phyloP scores from a whole-genome alignment of 2,113 vertebrate species.

The Motacilla tschutschensis region DNA sequence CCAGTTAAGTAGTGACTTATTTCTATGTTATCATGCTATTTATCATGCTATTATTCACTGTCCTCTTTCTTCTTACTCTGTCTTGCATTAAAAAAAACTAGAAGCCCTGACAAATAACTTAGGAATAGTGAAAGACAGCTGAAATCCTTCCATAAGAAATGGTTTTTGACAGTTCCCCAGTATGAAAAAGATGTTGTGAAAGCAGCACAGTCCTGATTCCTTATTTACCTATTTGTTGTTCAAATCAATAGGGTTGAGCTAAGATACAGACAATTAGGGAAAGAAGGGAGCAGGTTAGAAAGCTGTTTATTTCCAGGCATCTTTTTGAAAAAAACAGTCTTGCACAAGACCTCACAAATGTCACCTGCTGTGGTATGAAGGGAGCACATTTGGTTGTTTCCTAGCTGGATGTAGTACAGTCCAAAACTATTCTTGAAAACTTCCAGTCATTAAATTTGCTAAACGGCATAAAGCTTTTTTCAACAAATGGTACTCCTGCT shows the following conservation, averaged over 20 bases:
- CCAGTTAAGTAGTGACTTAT: background rate
- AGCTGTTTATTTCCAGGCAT: background rate
- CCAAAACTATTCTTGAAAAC: constrained; percentile 8
- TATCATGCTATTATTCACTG: background rate
- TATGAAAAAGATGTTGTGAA: background rate
- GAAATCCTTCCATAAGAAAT: background rate
- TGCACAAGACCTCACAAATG: background rate
- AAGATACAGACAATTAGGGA: background rate
- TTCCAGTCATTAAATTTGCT: constrained; percentile 22
- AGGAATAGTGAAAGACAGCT: background rate
- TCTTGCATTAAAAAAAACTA: background rate
- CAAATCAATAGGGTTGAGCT: background rate
- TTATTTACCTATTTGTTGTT: background rate
- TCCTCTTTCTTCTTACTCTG: background rate
- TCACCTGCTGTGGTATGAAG: background rate
- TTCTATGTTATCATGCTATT: background rate
- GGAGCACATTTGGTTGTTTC: background rate
- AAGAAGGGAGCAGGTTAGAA: background rate
- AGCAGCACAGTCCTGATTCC: background rate
- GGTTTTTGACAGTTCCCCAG: background rate
- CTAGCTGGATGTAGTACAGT: background rate
- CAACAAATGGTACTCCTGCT: background rate
- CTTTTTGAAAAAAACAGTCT: background rate
- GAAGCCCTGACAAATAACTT: background rate
- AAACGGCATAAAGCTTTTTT: background rate